Evolutionary conservation across 2,797 vertebrate genomes (phyloP), one percentile per base, ranked within the genome.

Genomic region (Pogonophryne albipinna): DNA sequence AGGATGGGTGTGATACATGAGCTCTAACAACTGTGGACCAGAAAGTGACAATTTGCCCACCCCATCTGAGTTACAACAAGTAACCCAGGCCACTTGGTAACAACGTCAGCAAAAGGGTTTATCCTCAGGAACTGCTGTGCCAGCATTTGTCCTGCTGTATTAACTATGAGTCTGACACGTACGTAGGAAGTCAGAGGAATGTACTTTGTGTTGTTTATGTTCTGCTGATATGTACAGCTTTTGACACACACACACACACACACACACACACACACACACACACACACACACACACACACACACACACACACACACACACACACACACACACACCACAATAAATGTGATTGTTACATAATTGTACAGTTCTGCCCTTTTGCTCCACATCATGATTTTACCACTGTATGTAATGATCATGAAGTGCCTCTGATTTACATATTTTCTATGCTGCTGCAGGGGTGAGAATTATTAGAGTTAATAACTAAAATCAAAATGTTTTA

Each of bases 181-280:
- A n/a, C 34, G 45, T 23, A 57, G 13, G 41, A 63, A 55, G 12
- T 47, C 9, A 34, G 19, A 47, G 34, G 17, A 78, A 47, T 47
- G 56, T 5, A 55, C 57, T 50, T 16, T 1, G 8, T 45, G 34
- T 62, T 67, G 63, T 68, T 63, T 52, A 19, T 52, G 6, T 38
- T 55, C 38, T 27, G 52, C 19, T 74, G 53, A 69, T 27, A 59
- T 64, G 41, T 69, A 52, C 16, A 69, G 27, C 10, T 69, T 63
- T 42, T 64, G 27, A 70, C 63, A 27, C 57, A 27, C 60, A 47
- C 34, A 45, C 49, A 34, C 41, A 46, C 41, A 52, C 66, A 69
- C 66, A 23, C 23, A n/a, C n/a, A n/a, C n/a, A n/a, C n/a, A n/a
- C n/a, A n/a, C n/a, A n/a, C n/a, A n/a, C n/a, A n/a, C n/a, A n/a